Conservation (phyloP, 2,113 vertebrate genomes). For the Monarcha castaneiventris region DNA sequence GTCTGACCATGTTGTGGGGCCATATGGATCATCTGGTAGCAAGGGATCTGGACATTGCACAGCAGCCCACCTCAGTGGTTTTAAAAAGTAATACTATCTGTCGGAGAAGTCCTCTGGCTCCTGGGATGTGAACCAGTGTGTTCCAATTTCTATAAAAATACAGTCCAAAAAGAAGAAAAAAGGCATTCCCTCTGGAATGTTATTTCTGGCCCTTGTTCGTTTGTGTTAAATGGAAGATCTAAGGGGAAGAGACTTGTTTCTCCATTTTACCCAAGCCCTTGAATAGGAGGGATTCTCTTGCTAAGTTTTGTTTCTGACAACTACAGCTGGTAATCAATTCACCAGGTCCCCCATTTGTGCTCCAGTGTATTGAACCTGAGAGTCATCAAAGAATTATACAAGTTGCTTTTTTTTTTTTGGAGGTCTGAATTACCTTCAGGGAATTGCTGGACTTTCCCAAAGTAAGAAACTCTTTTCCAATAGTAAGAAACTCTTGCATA, state of each 20-base stretch:
- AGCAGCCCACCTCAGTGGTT: not conserved
- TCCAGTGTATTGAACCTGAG: not conserved
- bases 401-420: not conserved
- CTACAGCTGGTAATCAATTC: not conserved
- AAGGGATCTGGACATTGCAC: not conserved
- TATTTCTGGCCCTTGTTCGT: not conserved
- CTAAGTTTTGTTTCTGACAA: not conserved
- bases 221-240: not conserved
- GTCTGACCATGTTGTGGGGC: not conserved
- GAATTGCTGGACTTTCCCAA: not conserved
- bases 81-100: not conserved
- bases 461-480: not conserved
- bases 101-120: not conserved
- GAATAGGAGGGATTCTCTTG: not conserved
- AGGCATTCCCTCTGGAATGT: not conserved
- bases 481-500: not conserved
- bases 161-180: not conserved
- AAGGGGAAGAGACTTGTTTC: not conserved
- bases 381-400: not conserved
- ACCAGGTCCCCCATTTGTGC: not conserved
- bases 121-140: not conserved
- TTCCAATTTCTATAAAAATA: not conserved
- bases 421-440: not conserved
- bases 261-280: not conserved
- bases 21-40: not conserved